These are phyloP conservation scores for Machaerirhynchus nigripectus DNA, from an alignment of 2,113 vertebrate species.

Conservation along the genomic window DNA sequence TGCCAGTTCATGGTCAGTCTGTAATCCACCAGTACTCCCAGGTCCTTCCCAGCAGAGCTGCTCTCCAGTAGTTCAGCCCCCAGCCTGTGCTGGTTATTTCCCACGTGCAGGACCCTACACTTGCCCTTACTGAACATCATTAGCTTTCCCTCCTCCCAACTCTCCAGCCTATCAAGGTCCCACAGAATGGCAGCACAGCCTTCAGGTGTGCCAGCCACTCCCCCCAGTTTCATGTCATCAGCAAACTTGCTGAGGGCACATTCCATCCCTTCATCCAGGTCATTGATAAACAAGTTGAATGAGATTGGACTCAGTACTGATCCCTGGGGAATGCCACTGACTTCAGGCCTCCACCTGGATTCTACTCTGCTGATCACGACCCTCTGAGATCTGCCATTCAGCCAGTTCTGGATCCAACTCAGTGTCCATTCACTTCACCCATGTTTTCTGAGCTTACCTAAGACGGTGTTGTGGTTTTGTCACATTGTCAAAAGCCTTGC, in stretches of 20 bases:
- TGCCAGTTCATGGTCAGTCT: background rate
- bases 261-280: background rate
- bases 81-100: background rate
- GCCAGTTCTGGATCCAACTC: background rate
- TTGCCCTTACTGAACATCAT: background rate
- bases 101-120: background rate
- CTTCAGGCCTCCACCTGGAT: background rate
- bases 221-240: background rate
- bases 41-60: background rate
- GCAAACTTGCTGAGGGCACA: background rate
- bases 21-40: background rate
- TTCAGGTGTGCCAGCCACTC: background rate
- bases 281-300: background rate
- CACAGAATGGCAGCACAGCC: background rate
- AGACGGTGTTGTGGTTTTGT: background rate
- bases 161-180: background rate
- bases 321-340: background rate
- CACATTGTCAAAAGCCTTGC: background rate
- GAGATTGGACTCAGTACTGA: background rate
- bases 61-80: background rate
- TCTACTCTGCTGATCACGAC: background rate
- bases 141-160: background rate
- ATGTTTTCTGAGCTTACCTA: background rate
- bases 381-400: background rate
- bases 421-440: background rate